Conservation (phyloP, 2,888 invertebrate genomes). For the Amphimallon solstitiale region DNA sequence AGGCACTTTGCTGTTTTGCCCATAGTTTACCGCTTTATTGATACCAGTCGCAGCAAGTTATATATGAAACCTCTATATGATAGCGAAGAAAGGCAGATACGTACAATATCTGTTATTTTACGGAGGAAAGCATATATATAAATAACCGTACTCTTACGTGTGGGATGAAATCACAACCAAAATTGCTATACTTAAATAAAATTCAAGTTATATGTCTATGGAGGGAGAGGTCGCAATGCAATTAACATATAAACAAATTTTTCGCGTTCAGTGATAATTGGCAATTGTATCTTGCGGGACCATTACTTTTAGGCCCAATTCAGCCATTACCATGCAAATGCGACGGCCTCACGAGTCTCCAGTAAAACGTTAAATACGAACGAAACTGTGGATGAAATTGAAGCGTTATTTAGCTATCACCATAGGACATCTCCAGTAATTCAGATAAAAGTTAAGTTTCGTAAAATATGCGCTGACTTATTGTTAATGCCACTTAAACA, state of each 20-base stretch:
- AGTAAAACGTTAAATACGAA: constrained; percentile 18
- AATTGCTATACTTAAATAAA: neutral
- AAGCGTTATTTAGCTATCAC: constrained; percentile 30
- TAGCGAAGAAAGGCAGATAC: too few species aligned
- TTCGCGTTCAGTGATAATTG: constrained; percentile 30
- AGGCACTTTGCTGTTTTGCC: neutral
- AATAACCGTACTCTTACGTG: too few species aligned
- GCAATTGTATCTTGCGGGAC: constrained; percentile 24
- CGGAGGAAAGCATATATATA: too few species aligned
- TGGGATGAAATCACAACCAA: neutral
- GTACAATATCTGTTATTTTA: too few species aligned
- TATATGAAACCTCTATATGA: too few species aligned
- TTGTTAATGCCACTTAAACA: constrained; percentile 16
- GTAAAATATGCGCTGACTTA: constrained; percentile 8
- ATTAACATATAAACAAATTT: constrained; percentile 22
- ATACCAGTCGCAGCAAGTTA: too few species aligned
- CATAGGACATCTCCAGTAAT: constrained; percentile 4
- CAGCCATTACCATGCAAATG: constrained; percentile 32
- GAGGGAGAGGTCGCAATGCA: neutral
- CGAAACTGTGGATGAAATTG: neutral
- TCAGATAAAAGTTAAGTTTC: constrained; percentile 9
- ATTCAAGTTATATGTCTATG: neutral
- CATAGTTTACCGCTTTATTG: neutral
- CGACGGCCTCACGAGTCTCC: constrained; percentile 16
- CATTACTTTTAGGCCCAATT: constrained; percentile 36